Evolutionary conservation across 1,140 invertebrate species (phyloP), one percentile per base, ranked within the genome.

Genomic region (Tribolium madens): DNA sequence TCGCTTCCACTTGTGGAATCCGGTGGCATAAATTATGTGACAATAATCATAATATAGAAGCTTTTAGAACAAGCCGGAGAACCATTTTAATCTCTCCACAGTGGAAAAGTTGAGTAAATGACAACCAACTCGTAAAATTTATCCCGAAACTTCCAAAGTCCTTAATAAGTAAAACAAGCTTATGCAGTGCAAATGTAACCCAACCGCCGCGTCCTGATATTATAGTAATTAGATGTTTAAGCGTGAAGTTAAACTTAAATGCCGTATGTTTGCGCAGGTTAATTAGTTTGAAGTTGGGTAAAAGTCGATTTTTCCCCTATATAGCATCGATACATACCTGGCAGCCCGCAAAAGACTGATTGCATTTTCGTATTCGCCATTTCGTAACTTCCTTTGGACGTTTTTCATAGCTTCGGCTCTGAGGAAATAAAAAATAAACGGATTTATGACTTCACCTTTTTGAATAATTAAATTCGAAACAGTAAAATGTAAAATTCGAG

Each of bases 381-480:
- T 87, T 18, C 92, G 90, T 80, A 98, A 85, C 18, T 91, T 87
- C 80, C 90, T 91, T 83, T 97, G 95, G 79, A 98, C 94, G 81
- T 90, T 92, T 84, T 93, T 92, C 92, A 98, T 96, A 6, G 96
- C 95, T 81, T 94, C 91, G 68, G 89, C 88, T 85, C 95, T 97
- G 86, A 79, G 88, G 89, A 81, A 78, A 79, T 81, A 83, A 76
- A 81, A 78, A 81, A 76, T 74, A 21, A 57, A 9, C 36, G 36
- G 36, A 42, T 42, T 42, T 42, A 42, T 42, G 36, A 42, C 36
- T 42, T 42, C 36, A 42, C 36, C 36, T 42, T 42, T 42, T 42
- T 42, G 36, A 42, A 42, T 64, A 64, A 64, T 64, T 64, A 64
- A 64, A 64, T 64, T 64, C 31, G 57, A 33, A 14, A 21, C 53